A percentile compares a stretch with the other conserved stretches of the same genome.
Evolutionary conservation across 2,113 vertebrate genomes (phyloP).

Genomic region (Gasterosteus nipponicus): DNA sequence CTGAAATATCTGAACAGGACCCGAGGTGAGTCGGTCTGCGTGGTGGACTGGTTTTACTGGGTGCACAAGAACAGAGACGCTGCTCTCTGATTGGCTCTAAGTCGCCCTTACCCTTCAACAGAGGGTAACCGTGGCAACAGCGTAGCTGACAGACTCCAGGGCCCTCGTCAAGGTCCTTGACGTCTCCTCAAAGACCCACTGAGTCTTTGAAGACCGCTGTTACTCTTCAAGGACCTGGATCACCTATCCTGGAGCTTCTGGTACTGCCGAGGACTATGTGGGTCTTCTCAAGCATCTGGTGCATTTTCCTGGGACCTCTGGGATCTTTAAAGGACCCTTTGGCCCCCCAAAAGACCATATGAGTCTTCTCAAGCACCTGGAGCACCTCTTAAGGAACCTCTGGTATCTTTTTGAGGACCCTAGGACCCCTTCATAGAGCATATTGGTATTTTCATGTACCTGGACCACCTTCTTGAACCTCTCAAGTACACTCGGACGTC

Average conservation of each 20-base stretch:
- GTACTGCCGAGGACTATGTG: too few relatives aligned
- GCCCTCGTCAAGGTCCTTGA: not conserved
- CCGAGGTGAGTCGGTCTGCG: constrained; percentile 62
- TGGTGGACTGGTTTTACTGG: not conserved
- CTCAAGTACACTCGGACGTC: too few relatives aligned
- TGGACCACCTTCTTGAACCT: too few relatives aligned
- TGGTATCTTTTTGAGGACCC: not conserved
- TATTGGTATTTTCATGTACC: too few relatives aligned
- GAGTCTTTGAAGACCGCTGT: not conserved
- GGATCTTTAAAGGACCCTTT: not conserved
- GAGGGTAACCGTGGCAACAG: constrained; percentile 37
- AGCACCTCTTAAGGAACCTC: not conserved
- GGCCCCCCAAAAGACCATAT: not conserved
- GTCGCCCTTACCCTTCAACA: not conserved
- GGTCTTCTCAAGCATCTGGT: not conserved
- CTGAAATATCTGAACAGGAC: constrained; percentile 68
- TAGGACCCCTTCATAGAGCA: not conserved
- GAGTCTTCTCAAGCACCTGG: not conserved
- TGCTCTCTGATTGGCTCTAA: constrained; percentile 41
- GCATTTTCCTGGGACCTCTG: too few relatives aligned
- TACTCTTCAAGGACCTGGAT: not conserved
- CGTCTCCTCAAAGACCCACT: not conserved
- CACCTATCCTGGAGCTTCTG: too few relatives aligned
- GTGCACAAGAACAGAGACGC: not conserved
- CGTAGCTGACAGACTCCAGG: not conserved